Evolutionary conservation across 2,113 vertebrate species (phyloP), one percentile per base, ranked within the genome.

Genomic region (Mesocricetus auratus): DNA sequence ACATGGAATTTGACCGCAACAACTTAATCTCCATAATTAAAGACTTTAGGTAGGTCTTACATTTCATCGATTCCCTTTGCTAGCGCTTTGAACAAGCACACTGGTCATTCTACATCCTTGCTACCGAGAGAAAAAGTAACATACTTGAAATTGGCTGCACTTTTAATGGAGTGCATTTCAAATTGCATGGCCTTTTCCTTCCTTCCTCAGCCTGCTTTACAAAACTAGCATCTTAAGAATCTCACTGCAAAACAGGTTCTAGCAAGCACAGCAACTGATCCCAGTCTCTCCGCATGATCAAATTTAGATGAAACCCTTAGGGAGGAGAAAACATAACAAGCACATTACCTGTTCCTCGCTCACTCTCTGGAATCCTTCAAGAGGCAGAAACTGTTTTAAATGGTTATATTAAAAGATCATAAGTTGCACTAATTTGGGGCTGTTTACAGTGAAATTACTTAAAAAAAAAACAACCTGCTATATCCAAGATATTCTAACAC

Each of bases 1-100:
- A 95, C 86, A 42, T 85, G 96, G 94, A 97, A 97, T 95, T 66
- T 95, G 92, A 96, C 89, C 91, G 0, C 86, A 97, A 94, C 83
- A 95, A 94, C 91, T 93, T 96, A 97, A 96, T 93, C 87, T 97
- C 89, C 89, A 95, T 96, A 97, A 98, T 96, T 97, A 96, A 96
- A 96, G 95, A 96, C 86, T 94, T 97, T 97, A 94, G 73, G 66
- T 89, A 94, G 92, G 64, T 96, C 95, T 97, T 97, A 91, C 1
- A n/a, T 97, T 97, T 95, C 95, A 86, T 96, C 81, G 96, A 73
- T 82, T 82, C 93, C 78, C 58, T 94, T 91, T 92, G 47, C 75
- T 50, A 95, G 42, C 45, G 73, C 47, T 97, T 50, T 81, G 33
- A 92, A 89, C 77, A 83, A 39, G 39, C 53, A 86, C 26, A 64